Percentiles rank a stretch among this genome's conserved stretches.
Conservation (phyloP, 2,797 vertebrate genomes). For the Sebastes minor region DNA sequence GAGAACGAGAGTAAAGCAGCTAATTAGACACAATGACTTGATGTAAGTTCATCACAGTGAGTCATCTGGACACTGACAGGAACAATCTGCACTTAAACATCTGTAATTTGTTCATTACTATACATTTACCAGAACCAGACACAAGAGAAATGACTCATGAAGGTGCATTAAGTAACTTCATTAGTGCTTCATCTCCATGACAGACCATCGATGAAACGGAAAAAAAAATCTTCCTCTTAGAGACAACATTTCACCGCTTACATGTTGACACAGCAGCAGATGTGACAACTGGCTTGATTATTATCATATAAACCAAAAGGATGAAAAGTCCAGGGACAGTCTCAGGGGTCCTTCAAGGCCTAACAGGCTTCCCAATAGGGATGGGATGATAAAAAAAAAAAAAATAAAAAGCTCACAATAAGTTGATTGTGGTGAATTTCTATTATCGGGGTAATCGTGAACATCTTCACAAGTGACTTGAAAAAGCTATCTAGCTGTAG, state of each 20-base stretch:
- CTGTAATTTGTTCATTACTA: not conserved
- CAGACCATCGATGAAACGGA: not conserved
- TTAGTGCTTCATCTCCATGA: not conserved
- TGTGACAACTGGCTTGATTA: not conserved
- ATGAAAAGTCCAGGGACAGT: not conserved
- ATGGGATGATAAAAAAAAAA: no score
- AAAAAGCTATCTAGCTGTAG: no score
- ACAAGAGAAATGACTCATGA: not conserved
- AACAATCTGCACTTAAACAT: not conserved
- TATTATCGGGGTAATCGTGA: no score
- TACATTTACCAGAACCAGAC: not conserved
- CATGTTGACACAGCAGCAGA: not conserved
- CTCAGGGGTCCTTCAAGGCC: not conserved
- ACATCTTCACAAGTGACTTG: no score
- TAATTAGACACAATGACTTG: not conserved
- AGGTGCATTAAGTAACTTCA: not conserved
- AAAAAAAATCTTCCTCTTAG: not conserved
- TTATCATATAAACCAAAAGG: not conserved
- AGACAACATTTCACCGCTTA: not conserved
- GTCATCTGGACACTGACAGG: not conserved
- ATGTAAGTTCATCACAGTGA: not conserved
- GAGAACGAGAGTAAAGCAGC: not conserved
- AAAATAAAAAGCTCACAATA: no score
- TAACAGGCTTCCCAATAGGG: no score
- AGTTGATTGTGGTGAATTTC: no score